These are phyloP conservation scores for Pseudoips prasinana DNA, from an alignment of 2,888 invertebrate genomes.

Conservation along the genomic window DNA sequence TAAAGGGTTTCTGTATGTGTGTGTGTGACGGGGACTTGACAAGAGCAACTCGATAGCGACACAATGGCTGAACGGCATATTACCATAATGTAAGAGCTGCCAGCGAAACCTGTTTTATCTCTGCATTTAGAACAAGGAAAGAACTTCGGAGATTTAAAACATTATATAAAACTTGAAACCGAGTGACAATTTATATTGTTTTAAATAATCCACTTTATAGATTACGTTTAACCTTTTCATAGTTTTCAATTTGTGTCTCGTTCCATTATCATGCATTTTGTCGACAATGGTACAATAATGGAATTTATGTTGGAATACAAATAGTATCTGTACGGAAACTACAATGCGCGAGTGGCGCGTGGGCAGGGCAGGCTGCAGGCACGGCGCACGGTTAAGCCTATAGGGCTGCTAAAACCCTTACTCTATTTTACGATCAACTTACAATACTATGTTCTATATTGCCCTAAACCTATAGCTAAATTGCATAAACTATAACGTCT, in stretches of 20 bases:
- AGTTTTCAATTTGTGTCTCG: not conserved
- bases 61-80: conserved; percentile 59
- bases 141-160: conserved; percentile 11
- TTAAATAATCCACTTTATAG: no score
- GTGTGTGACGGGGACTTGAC: conserved; percentile 52
- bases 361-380: conserved; percentile 43
- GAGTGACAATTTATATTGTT: no score
- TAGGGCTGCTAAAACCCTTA: conserved; percentile 33
- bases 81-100: conserved; percentile 45
- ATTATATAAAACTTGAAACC: not conserved
- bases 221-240: no score
- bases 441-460: no score
- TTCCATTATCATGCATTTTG: conserved; percentile 3
- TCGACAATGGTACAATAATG: conserved; percentile 22
- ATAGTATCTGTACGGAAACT: conserved; percentile 37
- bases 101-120: conserved; percentile 32
- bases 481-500: no score
- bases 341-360: conserved; percentile 42
- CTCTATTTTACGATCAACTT: no score
- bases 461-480: no score
- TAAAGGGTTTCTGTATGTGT: conserved; percentile 33
- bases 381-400: conserved; percentile 31
- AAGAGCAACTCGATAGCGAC: conserved; percentile 54
- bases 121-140: conserved; percentile 13
- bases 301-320: conserved; percentile 27